phyloP scores from a whole-genome alignment of 2,888 invertebrate species.

The Macropis europaea region DNA sequence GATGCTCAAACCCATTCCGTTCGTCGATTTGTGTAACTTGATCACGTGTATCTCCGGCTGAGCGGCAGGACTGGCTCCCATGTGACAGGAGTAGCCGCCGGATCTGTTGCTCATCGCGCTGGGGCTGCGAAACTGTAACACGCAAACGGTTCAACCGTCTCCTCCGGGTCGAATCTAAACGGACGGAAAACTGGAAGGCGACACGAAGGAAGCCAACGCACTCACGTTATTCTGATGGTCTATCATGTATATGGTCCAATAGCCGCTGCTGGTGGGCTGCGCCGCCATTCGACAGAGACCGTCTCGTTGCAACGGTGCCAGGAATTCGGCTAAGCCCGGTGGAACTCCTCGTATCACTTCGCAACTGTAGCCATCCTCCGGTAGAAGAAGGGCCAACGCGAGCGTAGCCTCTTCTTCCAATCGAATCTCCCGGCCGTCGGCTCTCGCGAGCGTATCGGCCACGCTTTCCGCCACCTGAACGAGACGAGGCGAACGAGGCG shows the following conservation, averaged over 20 bases:
- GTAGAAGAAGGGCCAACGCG: constrained; percentile 94
- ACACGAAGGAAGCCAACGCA: background rate
- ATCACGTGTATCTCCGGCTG: constrained; percentile 91
- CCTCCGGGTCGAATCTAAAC: background rate
- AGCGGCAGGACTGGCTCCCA: constrained; percentile 76
- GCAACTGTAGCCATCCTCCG: constrained; percentile 98
- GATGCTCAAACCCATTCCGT: constrained; percentile 99
- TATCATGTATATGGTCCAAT: constrained; percentile 97
- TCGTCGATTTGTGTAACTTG: constrained; percentile 95
- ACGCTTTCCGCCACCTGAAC: constrained; percentile 91
- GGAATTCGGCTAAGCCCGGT: constrained; percentile 93
- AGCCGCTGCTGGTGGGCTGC: constrained; percentile 94
- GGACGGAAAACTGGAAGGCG: background rate
- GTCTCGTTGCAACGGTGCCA: constrained; percentile 90
- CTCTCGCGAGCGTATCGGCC: constrained; percentile 94
- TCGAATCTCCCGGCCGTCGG: constrained; percentile 93
- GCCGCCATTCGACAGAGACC: constrained; percentile 94
- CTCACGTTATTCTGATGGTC: constrained; percentile 82
- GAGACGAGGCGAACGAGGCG: background rate
- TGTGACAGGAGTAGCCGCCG: constrained; percentile 78
- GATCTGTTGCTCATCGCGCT: constrained; percentile 84
- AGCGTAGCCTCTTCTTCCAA: constrained; percentile 96
- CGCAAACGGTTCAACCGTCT: background rate
- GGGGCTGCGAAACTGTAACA: constrained; percentile 83
- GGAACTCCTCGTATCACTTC: constrained; percentile 97